Base-by-base conservation (phyloP, 2,797 vertebrate genomes). In the Chrysocyon brachyurus region DNA sequence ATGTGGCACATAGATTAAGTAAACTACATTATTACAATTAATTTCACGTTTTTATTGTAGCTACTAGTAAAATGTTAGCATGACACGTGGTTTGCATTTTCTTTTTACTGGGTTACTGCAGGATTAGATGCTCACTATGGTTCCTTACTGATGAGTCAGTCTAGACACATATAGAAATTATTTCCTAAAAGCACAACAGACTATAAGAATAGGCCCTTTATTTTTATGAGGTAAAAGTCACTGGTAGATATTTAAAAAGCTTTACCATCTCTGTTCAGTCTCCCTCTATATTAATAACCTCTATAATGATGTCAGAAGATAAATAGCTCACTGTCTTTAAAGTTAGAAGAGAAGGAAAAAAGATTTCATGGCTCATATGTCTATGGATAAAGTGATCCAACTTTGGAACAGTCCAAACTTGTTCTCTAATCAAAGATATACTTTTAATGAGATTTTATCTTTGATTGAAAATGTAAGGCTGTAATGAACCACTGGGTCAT, bases 381-480 rank as follows among this genome's bases (percentile, higher is more conserved):
- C 56, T 96, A 52, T 15, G 79, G 93, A 90, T 46, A 96, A 96
- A 77, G 87, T 24, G 68, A 91, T 49, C 75, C 22, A 97, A 83
- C n/a, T 97, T 81, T 96, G 57, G 63, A 73, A 11, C 0, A 15
- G 49, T 3, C 93, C 93, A 96, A 94, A 97, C 91, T 87, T 73
- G 68, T 79, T 96, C 72, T 46, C 92, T 98, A 97, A 97, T 97
- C 98, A 97, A 97, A 98, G 66, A 95, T 4, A 95, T 2, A 92
- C 15, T 97, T 98, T 96, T 93, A 97, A 98, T 95, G 90, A 98
- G 88, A 96, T 97, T 94, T 93, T 96, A 88, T 95, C 92, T 98
- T 97, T 96, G 68, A 95, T 70, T 92, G 33, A 98, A 96, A 96
- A 97, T 66, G 33, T 64, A 84, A 96, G 88, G 4, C 87, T 95